Evolutionary conservation across 2,113 vertebrate species (phyloP), one percentile per base, ranked within the genome.

Genomic region (Vulpes vulpes): DNA sequence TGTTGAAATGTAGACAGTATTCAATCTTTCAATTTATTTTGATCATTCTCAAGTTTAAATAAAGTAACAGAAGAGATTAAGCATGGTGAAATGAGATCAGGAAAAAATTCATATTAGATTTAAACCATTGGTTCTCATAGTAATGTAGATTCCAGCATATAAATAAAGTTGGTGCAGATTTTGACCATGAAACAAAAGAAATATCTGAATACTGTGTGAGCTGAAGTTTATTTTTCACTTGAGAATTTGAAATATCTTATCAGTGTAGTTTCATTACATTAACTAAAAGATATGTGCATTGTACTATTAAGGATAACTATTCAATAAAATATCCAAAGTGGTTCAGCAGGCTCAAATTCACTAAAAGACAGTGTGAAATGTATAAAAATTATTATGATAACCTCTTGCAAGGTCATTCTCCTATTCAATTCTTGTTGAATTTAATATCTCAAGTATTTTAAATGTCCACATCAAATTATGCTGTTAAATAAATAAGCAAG

Each of bases 31-130:
- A 49, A n/a, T 23, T 76, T 86, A 60, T 19, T 1, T 64, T 87
- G 38, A 95, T 88, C 3, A 30, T 88, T 91, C 91, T 35, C 25
- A 93, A 73, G 17, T 84, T 84, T 64, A 82, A 78, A 16, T 83
- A 76, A 1, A 71, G 30, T 15, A 87, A 92, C 71, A 27, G 2
- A 35, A 83, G 12, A 76, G 20, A 74, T 73, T 90, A 85, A 94
- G 19, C 12, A 62, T 32, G 74, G 59, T 59, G 12, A 94, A 96
- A 82, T 94, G 9, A 89, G 4, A 89, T 4, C n/a, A 82, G 11
- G 27, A 19, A 35, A 89, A 91, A 55, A 69, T 82, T 78, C 6
- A 23, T 49, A 8, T 55, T 84, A 35, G 17, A 43, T 71, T 85
- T 57, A 89, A 49, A 57, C 11, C 10, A 59, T n/a, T 82, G 2